Conservation (phyloP, 2,888 invertebrate species). For the Lottia gigantea region DNA sequence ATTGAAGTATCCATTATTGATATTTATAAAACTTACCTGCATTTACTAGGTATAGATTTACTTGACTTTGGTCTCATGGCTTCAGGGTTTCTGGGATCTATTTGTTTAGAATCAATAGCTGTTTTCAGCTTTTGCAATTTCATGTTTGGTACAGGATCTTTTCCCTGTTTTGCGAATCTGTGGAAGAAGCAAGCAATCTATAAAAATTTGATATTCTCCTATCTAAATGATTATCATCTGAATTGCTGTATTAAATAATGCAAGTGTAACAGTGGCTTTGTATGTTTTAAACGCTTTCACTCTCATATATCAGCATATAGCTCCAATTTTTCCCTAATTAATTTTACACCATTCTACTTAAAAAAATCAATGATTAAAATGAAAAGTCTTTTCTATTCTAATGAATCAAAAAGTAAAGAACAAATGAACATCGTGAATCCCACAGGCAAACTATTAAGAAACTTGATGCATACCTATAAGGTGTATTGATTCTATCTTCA, state of each 20-base stretch:
- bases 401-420: too few species aligned
- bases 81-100: slow-evolving; percentile 55
- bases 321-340: too few species aligned
- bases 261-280: too few species aligned
- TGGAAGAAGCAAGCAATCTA: slow-evolving; percentile 10
- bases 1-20: too few species aligned
- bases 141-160: slow-evolving; percentile 11
- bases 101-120: slow-evolving; percentile 36
- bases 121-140: background rate
- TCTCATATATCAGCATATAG: too few species aligned
- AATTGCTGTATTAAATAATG: background rate
- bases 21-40: slow-evolving; percentile 45
- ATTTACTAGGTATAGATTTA: slow-evolving; percentile 61
- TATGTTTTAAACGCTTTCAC: too few species aligned
- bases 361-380: too few species aligned
- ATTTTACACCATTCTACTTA: too few species aligned
- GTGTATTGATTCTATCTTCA: background rate
- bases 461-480: background rate
- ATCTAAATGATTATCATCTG: background rate
- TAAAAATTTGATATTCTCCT: background rate
- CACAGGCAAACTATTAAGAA: too few species aligned
- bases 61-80: slow-evolving; percentile 51
- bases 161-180: slow-evolving; percentile 31
- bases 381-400: too few species aligned
- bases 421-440: too few species aligned